phyloP scores from a whole-genome alignment of 2,888 invertebrate species.

The Anoncus sp. region DNA sequence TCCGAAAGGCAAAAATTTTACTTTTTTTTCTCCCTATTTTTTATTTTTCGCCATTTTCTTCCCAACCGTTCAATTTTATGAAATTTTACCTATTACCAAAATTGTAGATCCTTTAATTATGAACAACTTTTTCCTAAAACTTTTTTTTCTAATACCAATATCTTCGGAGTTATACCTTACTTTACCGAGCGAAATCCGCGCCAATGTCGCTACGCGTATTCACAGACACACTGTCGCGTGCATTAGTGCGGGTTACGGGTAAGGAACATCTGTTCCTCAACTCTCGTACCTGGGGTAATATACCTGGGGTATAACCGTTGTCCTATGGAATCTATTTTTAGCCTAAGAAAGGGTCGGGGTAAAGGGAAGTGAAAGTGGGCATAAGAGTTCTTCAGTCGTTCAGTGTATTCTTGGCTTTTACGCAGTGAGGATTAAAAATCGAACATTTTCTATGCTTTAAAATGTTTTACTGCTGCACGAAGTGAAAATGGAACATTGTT shows the following conservation, averaged over 20 bases:
- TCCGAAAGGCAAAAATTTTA: not conserved
- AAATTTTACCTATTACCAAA: too few relatives aligned
- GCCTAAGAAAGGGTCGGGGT: slow-evolving; percentile 11
- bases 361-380: slow-evolving; percentile 12
- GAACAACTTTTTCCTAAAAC: too few relatives aligned
- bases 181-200: too few relatives aligned
- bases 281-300: not conserved
- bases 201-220: too few relatives aligned
- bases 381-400: slow-evolving; percentile 2
- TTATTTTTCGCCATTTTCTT: too few relatives aligned
- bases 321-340: slow-evolving; percentile 10
- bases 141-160: too few relatives aligned
- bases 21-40: too few relatives aligned
- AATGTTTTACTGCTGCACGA: slow-evolving; percentile 12
- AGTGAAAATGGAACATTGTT: slow-evolving; percentile 16
- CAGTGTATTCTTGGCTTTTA: slow-evolving; percentile 14
- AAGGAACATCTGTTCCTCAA: not conserved
- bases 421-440: slow-evolving; percentile 14
- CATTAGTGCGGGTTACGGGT: not conserved
- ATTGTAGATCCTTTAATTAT: too few relatives aligned
- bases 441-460: slow-evolving; percentile 7
- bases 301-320: not conserved
- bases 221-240: too few relatives aligned
- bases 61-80: too few relatives aligned
- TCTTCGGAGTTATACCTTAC: too few relatives aligned